These are phyloP conservation scores for Selene dorsalis DNA, from an alignment of 2,797 vertebrate genomes.

Conservation along the genomic window DNA sequence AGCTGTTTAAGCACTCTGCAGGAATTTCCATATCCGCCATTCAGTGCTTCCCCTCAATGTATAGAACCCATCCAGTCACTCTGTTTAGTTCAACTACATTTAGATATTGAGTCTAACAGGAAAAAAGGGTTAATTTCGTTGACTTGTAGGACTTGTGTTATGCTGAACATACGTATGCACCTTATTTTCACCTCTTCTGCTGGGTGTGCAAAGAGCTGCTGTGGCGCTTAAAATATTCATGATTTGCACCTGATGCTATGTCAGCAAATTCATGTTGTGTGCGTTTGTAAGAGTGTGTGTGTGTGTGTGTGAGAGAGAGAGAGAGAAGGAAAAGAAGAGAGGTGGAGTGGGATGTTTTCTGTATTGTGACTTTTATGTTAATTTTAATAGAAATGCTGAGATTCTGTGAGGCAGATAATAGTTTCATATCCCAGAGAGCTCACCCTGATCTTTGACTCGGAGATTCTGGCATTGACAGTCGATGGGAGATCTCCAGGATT, in stretches of 20 bases:
- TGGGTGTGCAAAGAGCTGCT: constrained; percentile 60
- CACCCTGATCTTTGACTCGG: constrained; percentile 19
- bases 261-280: constrained; percentile 55
- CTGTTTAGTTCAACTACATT: constrained; percentile 18
- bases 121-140: not conserved
- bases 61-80: constrained; percentile 23
- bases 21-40: constrained; percentile 61
- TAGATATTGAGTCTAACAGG: constrained; percentile 16
- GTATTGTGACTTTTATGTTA: constrained; percentile 6
- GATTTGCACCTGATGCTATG: constrained; percentile 73
- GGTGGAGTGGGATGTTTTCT: not conserved
- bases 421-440: constrained; percentile 1
- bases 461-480: constrained; percentile 37
- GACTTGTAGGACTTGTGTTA: constrained; percentile 31
- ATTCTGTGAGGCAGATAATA: constrained; percentile 20
- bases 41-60: constrained; percentile 33
- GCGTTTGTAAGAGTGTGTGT: constrained; percentile 13
- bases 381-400: constrained; percentile 35
- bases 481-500: constrained; percentile 30
- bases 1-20: constrained; percentile 71
- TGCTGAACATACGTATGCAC: constrained; percentile 45
- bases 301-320: not conserved
- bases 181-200: constrained; percentile 62
- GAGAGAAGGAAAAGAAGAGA: rapidly evolving
- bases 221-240: constrained; percentile 69